Evolutionary conservation across 2,888 invertebrate species (phyloP).

Genomic region (Brassicogethes aeneus): DNA sequence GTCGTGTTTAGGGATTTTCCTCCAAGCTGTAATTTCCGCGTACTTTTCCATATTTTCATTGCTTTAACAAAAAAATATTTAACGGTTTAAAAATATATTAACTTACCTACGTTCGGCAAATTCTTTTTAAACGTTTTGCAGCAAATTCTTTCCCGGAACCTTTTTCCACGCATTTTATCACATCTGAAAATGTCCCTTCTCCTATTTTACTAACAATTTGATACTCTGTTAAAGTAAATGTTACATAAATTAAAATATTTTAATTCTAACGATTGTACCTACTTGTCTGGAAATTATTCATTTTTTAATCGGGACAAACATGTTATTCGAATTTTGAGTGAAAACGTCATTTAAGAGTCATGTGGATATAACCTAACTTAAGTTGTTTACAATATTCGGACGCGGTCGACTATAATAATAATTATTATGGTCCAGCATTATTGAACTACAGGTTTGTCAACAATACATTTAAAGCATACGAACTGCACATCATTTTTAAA

Average conservation of each 20-base stretch:
- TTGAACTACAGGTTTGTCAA: no score
- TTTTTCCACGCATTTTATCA: conserved; percentile 54
- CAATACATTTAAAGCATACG: no score
- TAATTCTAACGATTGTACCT: conserved; percentile 1
- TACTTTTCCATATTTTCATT: conserved; percentile 43
- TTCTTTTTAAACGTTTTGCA: conserved; percentile 54
- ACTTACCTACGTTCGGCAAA: conserved; percentile 45
- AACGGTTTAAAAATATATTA: conserved; percentile 2
- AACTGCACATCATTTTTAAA: no score
- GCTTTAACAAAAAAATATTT: conserved; percentile 29
- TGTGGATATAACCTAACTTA: no score
- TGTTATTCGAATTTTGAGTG: no score
- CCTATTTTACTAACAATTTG: conserved; percentile 56
- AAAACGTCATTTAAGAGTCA: no score
- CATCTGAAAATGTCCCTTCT: conserved; percentile 62
- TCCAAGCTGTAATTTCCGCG: conserved; percentile 53
- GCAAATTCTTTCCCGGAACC: conserved; percentile 48
- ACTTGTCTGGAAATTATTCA: conserved; percentile 18
- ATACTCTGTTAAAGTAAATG: conserved; percentile 44
- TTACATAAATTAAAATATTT: conserved; percentile 4
- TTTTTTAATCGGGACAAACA: no score
- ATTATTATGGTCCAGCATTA: no score
- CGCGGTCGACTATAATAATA: no score
- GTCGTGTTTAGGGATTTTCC: conserved; percentile 49
- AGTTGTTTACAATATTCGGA: no score